These are phyloP conservation scores for Picus viridis DNA, from an alignment of 2,797 vertebrate genomes.

Conservation along the genomic window DNA sequence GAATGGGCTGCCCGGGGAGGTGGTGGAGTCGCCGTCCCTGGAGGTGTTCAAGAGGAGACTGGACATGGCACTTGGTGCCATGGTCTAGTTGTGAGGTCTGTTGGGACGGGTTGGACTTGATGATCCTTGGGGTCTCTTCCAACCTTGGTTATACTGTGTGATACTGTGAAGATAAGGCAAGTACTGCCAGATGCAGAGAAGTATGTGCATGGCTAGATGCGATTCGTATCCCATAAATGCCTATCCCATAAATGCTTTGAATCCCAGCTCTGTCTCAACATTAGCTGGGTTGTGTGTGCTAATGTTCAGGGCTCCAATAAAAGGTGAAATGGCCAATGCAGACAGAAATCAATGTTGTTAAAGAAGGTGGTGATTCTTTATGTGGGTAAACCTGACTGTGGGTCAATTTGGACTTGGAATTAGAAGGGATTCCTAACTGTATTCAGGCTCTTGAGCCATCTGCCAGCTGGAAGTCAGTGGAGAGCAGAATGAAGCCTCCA, in stretches of 20 bases:
- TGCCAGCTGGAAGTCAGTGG: background rate
- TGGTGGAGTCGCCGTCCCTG: too few species aligned
- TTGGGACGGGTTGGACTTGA: too few species aligned
- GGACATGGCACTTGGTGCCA: too few species aligned
- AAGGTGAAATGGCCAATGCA: background rate
- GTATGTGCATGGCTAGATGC: background rate
- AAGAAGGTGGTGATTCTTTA: background rate
- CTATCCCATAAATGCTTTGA: background rate
- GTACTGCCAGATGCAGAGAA: background rate
- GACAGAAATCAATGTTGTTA: background rate
- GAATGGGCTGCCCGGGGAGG: too few species aligned
- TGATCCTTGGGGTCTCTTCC: too few species aligned
- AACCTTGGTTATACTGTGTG: too few species aligned
- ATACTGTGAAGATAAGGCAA: too few species aligned
- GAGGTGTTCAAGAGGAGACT: too few species aligned
- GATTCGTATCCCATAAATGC: background rate
- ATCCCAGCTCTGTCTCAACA: background rate
- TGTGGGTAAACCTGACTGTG: background rate
- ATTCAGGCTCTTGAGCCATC: background rate
- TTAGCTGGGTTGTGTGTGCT: background rate
- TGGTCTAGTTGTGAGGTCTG: too few species aligned
- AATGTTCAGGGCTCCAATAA: background rate
- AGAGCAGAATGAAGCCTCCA: background rate
- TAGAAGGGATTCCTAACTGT: background rate
- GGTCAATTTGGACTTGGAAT: background rate